A percentile compares a stretch with the other conserved stretches of the same genome.
Conservation (phyloP, 2,888 invertebrate species). For the Electrophaes corylata region DNA sequence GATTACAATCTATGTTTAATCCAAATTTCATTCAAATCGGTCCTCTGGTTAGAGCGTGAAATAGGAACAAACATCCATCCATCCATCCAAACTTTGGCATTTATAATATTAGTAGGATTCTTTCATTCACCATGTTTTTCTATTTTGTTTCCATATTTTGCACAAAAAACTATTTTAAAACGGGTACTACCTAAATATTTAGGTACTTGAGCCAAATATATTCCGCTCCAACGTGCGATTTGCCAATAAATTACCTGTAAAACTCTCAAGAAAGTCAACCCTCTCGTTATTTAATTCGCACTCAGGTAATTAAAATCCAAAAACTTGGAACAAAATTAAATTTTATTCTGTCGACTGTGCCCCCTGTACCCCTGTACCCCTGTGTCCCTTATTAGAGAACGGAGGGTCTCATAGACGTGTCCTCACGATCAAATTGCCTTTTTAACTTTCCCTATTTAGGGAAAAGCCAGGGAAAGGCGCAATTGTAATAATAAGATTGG, state of each 20-base stretch:
- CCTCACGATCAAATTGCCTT: slow-evolving; percentile 75
- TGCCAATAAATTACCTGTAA: slow-evolving; percentile 48
- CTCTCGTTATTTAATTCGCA: slow-evolving; percentile 76
- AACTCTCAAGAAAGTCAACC: slow-evolving; percentile 50
- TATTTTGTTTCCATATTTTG: too few species aligned
- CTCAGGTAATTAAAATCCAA: slow-evolving; percentile 83
- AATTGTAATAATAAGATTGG: slow-evolving; percentile 75
- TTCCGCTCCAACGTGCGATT: slow-evolving; percentile 39
- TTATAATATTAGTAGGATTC: too few species aligned
- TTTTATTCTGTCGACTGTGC: slow-evolving; percentile 60
- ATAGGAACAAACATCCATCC: too few species aligned
- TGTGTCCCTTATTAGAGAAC: slow-evolving; percentile 38
- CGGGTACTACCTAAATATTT: too few species aligned
- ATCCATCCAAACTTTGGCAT: too few species aligned
- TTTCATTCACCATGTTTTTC: too few species aligned
- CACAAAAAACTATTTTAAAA: too few species aligned
- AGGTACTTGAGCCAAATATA: slow-evolving; percentile 28
- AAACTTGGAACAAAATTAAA: slow-evolving; percentile 80
- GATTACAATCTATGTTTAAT: too few species aligned
- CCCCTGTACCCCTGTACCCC: slow-evolving; percentile 12
- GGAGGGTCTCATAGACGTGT: slow-evolving; percentile 65
- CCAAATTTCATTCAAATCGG: too few species aligned
- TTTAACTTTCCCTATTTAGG: slow-evolving; percentile 84
- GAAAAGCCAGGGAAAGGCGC: slow-evolving; percentile 74
- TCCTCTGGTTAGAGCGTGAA: too few species aligned